Conservation (phyloP, 2,113 vertebrate genomes). For the Bolborhynchus lineola region DNA sequence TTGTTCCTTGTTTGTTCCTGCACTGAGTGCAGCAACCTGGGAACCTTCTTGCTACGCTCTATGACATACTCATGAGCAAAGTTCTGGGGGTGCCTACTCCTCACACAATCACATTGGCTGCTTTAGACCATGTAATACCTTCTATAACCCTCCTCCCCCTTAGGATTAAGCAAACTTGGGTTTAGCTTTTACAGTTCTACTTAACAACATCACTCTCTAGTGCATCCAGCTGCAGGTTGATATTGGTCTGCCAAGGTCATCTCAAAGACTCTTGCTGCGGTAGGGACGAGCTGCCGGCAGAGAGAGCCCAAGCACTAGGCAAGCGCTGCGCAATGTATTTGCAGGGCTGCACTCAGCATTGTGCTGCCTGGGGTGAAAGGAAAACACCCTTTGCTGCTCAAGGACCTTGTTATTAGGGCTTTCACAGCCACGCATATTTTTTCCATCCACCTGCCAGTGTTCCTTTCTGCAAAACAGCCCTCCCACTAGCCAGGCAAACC, state of each 20-base stretch:
- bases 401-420: background rate
- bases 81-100: background rate
- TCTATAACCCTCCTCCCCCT: fast-evolving
- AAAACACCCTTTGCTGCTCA: background rate
- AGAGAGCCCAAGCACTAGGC: background rate
- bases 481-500: background rate
- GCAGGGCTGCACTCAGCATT: fast-evolving
- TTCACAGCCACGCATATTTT: background rate
- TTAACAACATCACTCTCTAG: fast-evolving
- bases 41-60: background rate
- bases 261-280: background rate
- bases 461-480: background rate
- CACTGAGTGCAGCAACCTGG: background rate
- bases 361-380: background rate
- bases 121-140: background rate
- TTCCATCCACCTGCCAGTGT: fast-evolving
- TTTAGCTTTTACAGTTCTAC: fast-evolving
- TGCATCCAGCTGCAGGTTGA: fast-evolving
- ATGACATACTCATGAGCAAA: fast-evolving
- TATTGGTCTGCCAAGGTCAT: fast-evolving
- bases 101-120: background rate
- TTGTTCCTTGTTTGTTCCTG: background rate
- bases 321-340: fast-evolving
- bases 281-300: constrained; percentile 12
- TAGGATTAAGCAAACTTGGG: background rate